These are phyloP conservation scores for Ophthalmotilapia sp. DNA, from an alignment of 2,113 vertebrate species.

Conservation along the genomic window DNA sequence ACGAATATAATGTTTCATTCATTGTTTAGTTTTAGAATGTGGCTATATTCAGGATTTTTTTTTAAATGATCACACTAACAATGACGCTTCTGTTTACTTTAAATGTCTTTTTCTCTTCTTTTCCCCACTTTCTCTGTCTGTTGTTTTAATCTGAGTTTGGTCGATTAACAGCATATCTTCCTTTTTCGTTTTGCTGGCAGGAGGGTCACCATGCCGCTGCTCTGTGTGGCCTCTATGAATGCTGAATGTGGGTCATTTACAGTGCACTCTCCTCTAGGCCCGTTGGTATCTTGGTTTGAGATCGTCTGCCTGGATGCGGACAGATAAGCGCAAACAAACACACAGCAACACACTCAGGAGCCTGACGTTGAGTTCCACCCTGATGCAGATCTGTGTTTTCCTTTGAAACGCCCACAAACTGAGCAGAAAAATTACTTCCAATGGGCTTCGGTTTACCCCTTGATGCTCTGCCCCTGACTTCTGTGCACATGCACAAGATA, in stretches of 20 bases:
- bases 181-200: not conserved
- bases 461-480: not conserved
- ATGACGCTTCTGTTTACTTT: not conserved
- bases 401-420: slow-evolving; percentile 6
- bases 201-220: not conserved
- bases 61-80: not conserved
- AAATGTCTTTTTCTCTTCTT: not conserved
- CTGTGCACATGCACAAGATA: not conserved
- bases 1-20: not conserved
- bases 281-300: not conserved
- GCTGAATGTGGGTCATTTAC: slow-evolving; percentile 29
- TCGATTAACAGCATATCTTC: not conserved
- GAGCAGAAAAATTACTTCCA: not conserved
- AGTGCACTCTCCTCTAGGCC: not conserved
- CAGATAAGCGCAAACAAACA: slow-evolving; percentile 18
- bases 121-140: not conserved
- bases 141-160: not conserved
- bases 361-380: not conserved
- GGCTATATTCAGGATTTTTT: not conserved
- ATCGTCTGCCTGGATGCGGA: slow-evolving; percentile 10
- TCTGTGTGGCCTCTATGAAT: not conserved
- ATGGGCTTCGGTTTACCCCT: not conserved
- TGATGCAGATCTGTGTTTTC: slow-evolving; percentile 42
- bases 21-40: not conserved
- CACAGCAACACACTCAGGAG: not conserved